phyloP scores from a whole-genome alignment of 2,113 vertebrate genomes.

The Pedionomus torquatus region DNA sequence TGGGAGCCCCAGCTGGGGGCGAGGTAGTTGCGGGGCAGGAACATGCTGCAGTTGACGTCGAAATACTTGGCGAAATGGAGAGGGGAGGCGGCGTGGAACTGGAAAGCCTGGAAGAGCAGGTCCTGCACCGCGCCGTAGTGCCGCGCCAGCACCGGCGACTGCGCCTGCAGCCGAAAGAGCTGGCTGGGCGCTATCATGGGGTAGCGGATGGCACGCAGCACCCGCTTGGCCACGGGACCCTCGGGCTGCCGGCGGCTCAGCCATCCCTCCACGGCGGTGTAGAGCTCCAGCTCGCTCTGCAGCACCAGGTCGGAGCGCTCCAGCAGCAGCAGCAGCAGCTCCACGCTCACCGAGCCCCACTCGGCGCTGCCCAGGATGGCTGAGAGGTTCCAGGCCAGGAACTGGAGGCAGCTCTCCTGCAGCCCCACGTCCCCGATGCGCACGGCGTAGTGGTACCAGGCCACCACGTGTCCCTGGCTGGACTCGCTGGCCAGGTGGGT shows the following conservation, averaged over 20 bases:
- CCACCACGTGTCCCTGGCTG: constrained; percentile 84
- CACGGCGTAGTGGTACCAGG: constrained; percentile 92
- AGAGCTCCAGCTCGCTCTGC: constrained; percentile 91
- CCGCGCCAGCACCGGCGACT: constrained; percentile 82
- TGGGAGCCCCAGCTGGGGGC: constrained; percentile 86
- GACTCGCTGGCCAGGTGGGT: constrained; percentile 85
- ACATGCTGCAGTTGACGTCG: constrained; percentile 93
- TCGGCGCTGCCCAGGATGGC: constrained; percentile 83
- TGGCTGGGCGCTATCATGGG: constrained; percentile 92
- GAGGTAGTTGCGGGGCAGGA: constrained; percentile 95
- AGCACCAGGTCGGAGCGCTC: constrained; percentile 90
- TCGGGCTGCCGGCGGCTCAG: constrained; percentile 81
- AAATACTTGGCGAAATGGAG: constrained; percentile 93
- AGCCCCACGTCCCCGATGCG: constrained; percentile 77
- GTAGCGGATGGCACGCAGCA: constrained; percentile 88
- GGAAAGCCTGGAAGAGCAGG: constrained; percentile 92
- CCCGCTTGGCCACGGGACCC: constrained; percentile 77
- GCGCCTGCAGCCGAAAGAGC: constrained; percentile 90
- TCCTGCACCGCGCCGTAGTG: constrained; percentile 85
- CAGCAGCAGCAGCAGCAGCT: constrained; percentile 86
- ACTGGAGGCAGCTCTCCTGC: constrained; percentile 89
- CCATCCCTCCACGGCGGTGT: constrained; percentile 88
- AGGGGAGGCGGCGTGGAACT: constrained; percentile 93
- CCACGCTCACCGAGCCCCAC: constrained; percentile 84
- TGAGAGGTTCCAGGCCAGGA: constrained; percentile 92